Conservation (phyloP, 2,113 vertebrate genomes). For the Apteryx owenii region DNA sequence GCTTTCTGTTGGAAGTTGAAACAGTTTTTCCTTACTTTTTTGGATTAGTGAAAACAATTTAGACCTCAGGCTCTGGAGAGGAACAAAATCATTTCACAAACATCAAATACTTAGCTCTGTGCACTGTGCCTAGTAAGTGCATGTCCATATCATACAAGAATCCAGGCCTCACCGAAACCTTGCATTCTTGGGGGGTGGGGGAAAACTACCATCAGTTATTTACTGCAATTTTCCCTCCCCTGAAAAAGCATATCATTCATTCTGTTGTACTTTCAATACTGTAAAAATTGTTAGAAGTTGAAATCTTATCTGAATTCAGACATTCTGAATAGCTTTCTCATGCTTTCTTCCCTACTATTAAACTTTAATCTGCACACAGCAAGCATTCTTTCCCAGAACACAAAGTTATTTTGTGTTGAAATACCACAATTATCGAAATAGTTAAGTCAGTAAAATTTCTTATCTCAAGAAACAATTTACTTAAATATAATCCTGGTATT, state of each 20-base stretch:
- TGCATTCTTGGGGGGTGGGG: neutral
- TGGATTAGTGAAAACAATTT: neutral
- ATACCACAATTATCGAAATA: neutral
- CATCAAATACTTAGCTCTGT: neutral
- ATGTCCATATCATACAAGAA: neutral
- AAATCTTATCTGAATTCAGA: neutral
- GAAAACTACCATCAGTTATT: neutral
- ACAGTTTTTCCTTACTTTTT: neutral
- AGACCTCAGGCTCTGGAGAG: neutral
- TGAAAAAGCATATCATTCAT: fast-evolving
- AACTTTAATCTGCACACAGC: neutral
- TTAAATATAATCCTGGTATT: neutral
- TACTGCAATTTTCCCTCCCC: neutral
- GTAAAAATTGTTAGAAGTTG: neutral
- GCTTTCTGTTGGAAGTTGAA: neutral
- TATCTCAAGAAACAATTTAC: neutral
- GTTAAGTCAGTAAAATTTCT: neutral
- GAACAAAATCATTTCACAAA: neutral
- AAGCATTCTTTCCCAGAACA: neutral
- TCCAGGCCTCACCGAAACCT: neutral
- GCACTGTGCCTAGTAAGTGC: neutral
- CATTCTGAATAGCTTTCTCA: neutral
- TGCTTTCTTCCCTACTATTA: neutral
- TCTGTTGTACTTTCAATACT: neutral
- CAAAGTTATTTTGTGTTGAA: neutral